phyloP scores from a whole-genome alignment of 2,888 invertebrate species.

The Nomada flava region DNA sequence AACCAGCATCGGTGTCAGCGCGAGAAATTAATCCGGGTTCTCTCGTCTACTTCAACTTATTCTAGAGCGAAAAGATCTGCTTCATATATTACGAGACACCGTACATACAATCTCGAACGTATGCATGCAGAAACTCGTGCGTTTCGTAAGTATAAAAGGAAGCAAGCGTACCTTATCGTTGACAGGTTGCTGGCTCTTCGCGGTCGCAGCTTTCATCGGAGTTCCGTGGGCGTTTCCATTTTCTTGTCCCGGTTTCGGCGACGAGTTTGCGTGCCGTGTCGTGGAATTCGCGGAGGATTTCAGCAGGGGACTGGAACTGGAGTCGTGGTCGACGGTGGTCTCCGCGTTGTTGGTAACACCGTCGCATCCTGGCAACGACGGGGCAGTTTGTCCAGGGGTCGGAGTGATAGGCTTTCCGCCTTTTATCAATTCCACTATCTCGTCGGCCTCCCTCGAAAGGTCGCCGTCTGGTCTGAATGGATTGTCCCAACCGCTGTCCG shows the following conservation, averaged over 20 bases:
- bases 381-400: conserved; percentile 84
- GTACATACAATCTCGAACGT: no score
- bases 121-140: no score
- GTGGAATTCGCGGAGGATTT: conserved; percentile 75
- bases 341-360: conserved; percentile 67
- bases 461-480: conserved; percentile 99
- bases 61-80: neutral
- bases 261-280: conserved; percentile 73
- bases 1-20: neutral
- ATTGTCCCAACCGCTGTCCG: conserved; percentile 98
- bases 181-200: conserved; percentile 77
- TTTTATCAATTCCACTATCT: conserved; percentile 97
- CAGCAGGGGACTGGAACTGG: conserved; percentile 80
- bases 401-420: conserved; percentile 95
- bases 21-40: no score
- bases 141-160: neutral
- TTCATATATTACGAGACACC: no score
- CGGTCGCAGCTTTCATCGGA: conserved; percentile 75
- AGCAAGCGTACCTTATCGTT: conserved; percentile 79
- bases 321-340: conserved; percentile 75
- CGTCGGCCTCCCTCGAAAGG: conserved; percentile 96
- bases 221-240: conserved; percentile 82
- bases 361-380: conserved; percentile 86
- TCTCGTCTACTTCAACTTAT: neutral
- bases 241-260: conserved; percentile 78